A percentile compares a stretch with the other conserved stretches of the same genome.
Conservation (phyloP, 2,113 vertebrate genomes). For the Ovis aries region DNA sequence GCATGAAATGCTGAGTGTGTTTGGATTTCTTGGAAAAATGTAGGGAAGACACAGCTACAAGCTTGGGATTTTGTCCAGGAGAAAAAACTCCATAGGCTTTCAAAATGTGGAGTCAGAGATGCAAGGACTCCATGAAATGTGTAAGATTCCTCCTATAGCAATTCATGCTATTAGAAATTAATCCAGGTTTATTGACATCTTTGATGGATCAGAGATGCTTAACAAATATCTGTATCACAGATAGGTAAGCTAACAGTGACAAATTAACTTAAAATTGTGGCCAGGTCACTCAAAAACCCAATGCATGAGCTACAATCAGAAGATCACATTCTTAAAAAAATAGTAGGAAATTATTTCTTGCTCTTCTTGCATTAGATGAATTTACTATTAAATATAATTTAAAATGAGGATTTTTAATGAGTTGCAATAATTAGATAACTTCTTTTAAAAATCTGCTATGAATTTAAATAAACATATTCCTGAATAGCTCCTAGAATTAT, state of each 20-base stretch:
- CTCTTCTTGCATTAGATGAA: neutral
- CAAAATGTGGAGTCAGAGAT: neutral
- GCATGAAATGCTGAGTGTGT: neutral
- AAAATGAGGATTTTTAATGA: neutral
- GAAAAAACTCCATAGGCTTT: neutral
- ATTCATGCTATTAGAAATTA: neutral
- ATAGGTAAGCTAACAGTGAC: neutral
- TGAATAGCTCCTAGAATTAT: neutral
- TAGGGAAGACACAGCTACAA: neutral
- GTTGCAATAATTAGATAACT: neutral
- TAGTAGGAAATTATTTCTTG: neutral
- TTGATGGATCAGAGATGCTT: accelerated
- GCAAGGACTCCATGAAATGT: neutral
- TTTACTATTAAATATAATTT: neutral
- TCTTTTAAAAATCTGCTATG: neutral
- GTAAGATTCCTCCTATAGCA: neutral
- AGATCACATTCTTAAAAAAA: neutral
- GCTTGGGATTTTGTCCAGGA: neutral
- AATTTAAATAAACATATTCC: neutral
- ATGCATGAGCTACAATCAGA: neutral
- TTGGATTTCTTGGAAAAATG: neutral
- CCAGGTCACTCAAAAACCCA: neutral
- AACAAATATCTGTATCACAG: neutral
- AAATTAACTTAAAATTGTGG: neutral
- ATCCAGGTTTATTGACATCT: neutral